Conservation (phyloP, 2,888 invertebrate species). For the Monoplex corrugatus region DNA sequence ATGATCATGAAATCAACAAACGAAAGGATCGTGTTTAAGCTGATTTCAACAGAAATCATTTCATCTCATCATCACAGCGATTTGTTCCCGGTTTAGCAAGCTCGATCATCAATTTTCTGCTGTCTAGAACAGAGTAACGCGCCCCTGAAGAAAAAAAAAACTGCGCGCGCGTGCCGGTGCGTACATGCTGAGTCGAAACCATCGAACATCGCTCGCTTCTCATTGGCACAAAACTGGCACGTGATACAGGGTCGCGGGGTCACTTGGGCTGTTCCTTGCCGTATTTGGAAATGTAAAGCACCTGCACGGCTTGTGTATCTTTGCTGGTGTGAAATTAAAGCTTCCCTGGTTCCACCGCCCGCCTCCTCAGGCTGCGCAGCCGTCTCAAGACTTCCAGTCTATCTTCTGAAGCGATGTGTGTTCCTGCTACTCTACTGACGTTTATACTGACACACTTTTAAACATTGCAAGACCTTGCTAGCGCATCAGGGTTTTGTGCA, state of each 20-base stretch:
- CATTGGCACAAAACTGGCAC: not conserved
- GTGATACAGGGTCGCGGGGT: not conserved
- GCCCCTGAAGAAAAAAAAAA: not conserved
- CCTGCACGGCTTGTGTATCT: not conserved
- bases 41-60: too few species aligned
- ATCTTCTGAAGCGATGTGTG: not conserved
- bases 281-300: slow-evolving; percentile 19
- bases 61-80: too few species aligned
- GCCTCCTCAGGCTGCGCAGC: not conserved
- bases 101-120: too few species aligned
- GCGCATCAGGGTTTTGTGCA: too few species aligned
- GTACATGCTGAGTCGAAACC: not conserved
- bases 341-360: not conserved
- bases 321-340: slow-evolving; percentile 16
- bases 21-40: too few species aligned
- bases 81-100: too few species aligned
- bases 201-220: not conserved
- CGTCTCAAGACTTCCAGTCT: not conserved
- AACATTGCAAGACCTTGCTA: too few species aligned
- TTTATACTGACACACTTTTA: too few species aligned
- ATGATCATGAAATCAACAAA: too few species aligned
- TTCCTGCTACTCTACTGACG: not conserved
- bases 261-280: not conserved
- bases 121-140: too few species aligned
- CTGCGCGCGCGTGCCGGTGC: not conserved